A percentile compares a stretch with the other conserved stretches of the same genome.
These are phyloP conservation scores for Ptilonorhynchus violaceus DNA, from an alignment of 2,113 vertebrate genomes.

Conservation along the genomic window DNA sequence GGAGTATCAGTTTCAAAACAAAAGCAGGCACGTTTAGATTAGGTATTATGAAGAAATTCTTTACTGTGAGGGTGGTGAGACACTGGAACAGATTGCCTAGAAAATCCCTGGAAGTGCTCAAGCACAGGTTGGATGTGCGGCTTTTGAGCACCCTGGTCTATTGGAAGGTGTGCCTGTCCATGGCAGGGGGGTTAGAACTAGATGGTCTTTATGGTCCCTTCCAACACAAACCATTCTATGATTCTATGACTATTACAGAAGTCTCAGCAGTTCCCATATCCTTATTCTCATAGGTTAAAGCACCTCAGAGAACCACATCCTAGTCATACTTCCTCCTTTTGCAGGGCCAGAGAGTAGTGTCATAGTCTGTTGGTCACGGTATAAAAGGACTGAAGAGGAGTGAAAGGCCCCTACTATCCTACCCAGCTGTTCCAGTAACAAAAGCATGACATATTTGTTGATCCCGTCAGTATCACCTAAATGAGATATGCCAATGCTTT, in stretches of 20 bases:
- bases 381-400: not conserved
- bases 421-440: not conserved
- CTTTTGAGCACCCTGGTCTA: not conserved
- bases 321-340: not conserved
- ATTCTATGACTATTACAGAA: not conserved
- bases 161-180: not conserved
- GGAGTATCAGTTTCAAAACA: not conserved
- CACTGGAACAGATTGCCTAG: not conserved
- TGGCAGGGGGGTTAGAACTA: not conserved
- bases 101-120: not conserved
- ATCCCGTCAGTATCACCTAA: not conserved
- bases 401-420: not conserved
- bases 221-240: not conserved
- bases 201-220: not conserved
- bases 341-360: not conserved
- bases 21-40: not conserved
- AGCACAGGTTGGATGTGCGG: not conserved
- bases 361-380: not conserved
- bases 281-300: not conserved
- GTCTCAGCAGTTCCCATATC: not conserved
- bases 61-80: not conserved
- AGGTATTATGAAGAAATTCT: not conserved
- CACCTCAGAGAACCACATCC: not conserved
- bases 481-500: not conserved
- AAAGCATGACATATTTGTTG: not conserved